Percentiles rank a stretch among this genome's conserved stretches.
These are phyloP conservation scores for Lepus timidus DNA, from an alignment of 2,113 vertebrate species.

Conservation along the genomic window DNA sequence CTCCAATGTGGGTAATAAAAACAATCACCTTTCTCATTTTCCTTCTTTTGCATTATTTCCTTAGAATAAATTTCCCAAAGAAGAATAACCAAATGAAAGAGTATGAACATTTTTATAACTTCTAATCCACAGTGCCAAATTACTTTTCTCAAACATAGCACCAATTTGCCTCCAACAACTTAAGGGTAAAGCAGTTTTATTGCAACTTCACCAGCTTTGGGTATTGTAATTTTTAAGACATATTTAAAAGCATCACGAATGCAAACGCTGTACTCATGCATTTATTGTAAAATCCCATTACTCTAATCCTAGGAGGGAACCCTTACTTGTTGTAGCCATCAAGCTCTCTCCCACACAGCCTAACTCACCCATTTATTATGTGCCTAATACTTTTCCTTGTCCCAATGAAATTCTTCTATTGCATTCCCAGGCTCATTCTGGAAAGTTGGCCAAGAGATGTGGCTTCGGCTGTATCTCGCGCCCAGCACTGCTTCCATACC, in stretches of 20 bases:
- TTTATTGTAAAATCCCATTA: constrained; percentile 43
- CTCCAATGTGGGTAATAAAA: constrained; percentile 28
- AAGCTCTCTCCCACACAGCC: background rate
- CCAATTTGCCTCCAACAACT: background rate
- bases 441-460: background rate
- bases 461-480: background rate
- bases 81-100: constrained; percentile 25
- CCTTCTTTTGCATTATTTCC: constrained; percentile 36
- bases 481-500: background rate
- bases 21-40: constrained; percentile 25
- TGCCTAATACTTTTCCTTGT: constrained; percentile 1
- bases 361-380: background rate
- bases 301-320: background rate
- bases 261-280: background rate
- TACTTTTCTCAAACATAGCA: constrained; percentile 36
- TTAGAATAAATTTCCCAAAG: constrained; percentile 59
- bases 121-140: constrained; percentile 42
- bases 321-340: background rate
- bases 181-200: background rate
- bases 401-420: background rate
- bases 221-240: constrained; percentile 26
- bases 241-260: constrained; percentile 61
- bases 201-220: background rate
- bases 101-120: constrained; percentile 29
- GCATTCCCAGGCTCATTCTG: background rate